Evolutionary conservation across 2,113 vertebrate genomes (phyloP), one percentile per base, ranked within the genome.

Genomic region (Charadrius vociferus): DNA sequence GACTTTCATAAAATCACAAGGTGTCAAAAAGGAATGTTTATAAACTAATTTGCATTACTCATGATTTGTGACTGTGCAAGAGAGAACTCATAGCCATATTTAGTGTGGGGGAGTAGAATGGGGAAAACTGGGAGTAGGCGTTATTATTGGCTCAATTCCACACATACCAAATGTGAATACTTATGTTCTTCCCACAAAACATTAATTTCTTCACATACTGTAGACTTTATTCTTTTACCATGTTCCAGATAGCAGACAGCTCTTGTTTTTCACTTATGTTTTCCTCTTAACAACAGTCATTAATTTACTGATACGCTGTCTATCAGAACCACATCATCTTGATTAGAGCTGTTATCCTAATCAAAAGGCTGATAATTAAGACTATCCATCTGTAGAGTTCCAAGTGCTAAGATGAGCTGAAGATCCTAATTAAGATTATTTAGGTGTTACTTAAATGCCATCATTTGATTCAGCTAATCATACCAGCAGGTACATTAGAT

Each of bases 381-480:
- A 98, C 98, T 97, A 98, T 98, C 98, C 98, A 98, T 98, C 98
- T 98, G 98, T 98, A 98, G 97, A 98, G 98, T 97, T 98, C 98
- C 97, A 98, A 98, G 98, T 98, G 97, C 95, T 98, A 97, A 98
- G 97, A 98, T 96, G 98, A 98, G 98, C 95, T 98, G 98, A 98
- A 98, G 98, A 98, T 98, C 93, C 98, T 98, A 98, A 98, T 98
- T 98, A 98, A 98, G 98, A 98, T 98, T 98, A 98, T 98, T 98
- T 98, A 98, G 98, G 98, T 98, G 98, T 98, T 98, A 98, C 98
- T 98, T 98, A 98, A 98, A 98, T 98, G 98, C 97, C 98, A 98
- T 98, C 98, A 98, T 98, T 98, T 98, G 98, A 98, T 98, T 98
- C 98, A 98, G 96, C 98, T 99, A 99, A 99, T 99, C 98, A 98